phyloP scores from a whole-genome alignment of 2,888 invertebrate genomes.

The Netelia virgata region DNA sequence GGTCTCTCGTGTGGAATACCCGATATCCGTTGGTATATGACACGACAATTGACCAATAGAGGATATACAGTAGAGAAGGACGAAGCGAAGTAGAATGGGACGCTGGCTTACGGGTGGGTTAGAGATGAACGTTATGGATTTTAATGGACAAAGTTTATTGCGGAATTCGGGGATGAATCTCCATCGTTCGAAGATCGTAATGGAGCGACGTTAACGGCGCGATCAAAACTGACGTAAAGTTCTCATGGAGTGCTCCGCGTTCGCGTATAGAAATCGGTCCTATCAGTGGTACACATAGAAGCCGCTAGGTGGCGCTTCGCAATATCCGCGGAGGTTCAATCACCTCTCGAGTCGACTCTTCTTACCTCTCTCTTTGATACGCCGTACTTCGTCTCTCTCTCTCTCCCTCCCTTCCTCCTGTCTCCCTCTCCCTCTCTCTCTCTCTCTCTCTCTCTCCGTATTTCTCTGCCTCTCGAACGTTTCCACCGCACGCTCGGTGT shows the following conservation, averaged over 20 bases:
- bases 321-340: conserved; percentile 46
- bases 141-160: conserved; percentile 61
- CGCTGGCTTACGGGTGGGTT: neutral
- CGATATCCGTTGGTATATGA: conserved; percentile 19
- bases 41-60: conserved; percentile 10
- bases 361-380: neutral
- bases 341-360: conserved; percentile 14
- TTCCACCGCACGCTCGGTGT: conserved; percentile 44
- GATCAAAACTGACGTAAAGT: conserved; percentile 55
- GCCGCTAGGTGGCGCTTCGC: neutral
- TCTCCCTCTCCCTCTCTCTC: conserved; percentile 14
- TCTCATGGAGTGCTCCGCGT: neutral
- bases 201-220: conserved; percentile 57
- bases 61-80: neutral
- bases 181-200: conserved; percentile 57
- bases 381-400: neutral
- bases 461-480: conserved; percentile 21
- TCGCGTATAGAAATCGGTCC: neutral
- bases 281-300: too few relatives aligned
- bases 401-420: neutral
- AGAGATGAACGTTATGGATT: conserved; percentile 36
- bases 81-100: neutral
- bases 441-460: neutral
- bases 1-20: conserved; percentile 2
- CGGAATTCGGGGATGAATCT: conserved; percentile 40